Percentiles rank a stretch among this genome's conserved stretches.
Conservation (phyloP, 2,888 invertebrate genomes). For the Cryptocephalus primarius region DNA sequence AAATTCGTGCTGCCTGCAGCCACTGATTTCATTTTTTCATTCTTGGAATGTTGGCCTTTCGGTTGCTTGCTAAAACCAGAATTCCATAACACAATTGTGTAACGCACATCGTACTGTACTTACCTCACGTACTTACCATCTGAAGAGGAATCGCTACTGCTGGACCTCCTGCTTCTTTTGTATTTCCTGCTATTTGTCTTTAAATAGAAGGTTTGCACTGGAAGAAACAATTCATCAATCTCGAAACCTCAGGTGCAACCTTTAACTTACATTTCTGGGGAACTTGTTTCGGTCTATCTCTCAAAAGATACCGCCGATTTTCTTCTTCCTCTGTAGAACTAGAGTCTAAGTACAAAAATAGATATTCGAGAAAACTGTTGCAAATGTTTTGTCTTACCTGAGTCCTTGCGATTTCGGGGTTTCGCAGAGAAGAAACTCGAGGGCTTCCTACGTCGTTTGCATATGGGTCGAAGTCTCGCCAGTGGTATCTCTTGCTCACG, state of each 20-base stretch:
- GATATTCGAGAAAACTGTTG: too few species aligned
- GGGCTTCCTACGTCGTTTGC: too few species aligned
- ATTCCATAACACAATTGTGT: not conserved
- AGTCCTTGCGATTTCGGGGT: too few species aligned
- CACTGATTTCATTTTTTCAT: slow-evolving; percentile 32
- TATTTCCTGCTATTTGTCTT: too few species aligned
- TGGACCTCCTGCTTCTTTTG: slow-evolving; percentile 21
- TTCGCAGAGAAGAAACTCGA: too few species aligned
- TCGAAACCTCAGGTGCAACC: not conserved
- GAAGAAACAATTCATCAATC: slow-evolving; percentile 2
- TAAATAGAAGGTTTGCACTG: slow-evolving; percentile 16
- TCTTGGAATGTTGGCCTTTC: slow-evolving; percentile 31
- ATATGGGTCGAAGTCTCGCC: too few species aligned
- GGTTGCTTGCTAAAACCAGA: slow-evolving; percentile 19
- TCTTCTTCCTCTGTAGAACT: slow-evolving; percentile 27
- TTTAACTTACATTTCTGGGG: slow-evolving; percentile 23
- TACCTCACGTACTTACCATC: slow-evolving; percentile 13
- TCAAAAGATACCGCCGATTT: slow-evolving; percentile 27
- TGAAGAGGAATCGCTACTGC: slow-evolving; percentile 18
- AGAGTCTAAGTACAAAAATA: slow-evolving; percentile 8
- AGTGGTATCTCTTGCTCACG: too few species aligned
- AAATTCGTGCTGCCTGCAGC: slow-evolving; percentile 31
- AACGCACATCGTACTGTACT: not conserved
- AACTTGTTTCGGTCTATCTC: slow-evolving; percentile 30
- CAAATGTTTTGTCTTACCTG: too few species aligned